Base-by-base conservation (phyloP, 2,113 vertebrate genomes). In the Megaceryle torquata region DNA sequence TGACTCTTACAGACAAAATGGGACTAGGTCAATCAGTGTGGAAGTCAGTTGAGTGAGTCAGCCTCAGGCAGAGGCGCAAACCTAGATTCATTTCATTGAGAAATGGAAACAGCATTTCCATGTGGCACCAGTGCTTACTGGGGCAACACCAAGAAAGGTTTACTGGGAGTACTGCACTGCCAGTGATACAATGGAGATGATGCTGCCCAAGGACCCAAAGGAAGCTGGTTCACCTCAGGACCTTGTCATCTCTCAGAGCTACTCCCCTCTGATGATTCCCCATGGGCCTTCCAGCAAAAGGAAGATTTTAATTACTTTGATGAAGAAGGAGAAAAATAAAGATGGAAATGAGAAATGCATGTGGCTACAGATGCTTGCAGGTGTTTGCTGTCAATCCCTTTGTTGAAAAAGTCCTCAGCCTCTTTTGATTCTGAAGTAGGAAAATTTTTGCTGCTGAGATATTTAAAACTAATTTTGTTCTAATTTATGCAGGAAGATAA, bases 401-500 rank as follows among this genome's bases (percentile, higher is more conserved):
- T 88, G 28, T 74, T 94, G 56, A 59, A 59, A 70, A 94, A 51
- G 15, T 72, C 33, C 43, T 79, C 51, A 65, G 39, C 46, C 56
- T 20, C 6, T 0, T 91, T 80, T 90, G n/a, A 67, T 83, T 90
- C 59, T 81, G 82, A 93, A 67, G 63, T 71, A 90, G 54, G 46
- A 67, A 85, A 80, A 79, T 54, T 37, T 48, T 1, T 37, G 9
- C 41, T 91, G 85, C 67, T 80, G 53, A 86, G 71, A 37, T 67
- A 67, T 37, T 88, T 91, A 65, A 88, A 95, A 61, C 44, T 82
- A 72, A 74, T 96, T 88, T 80, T 91, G 10, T 89, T 89, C 70
- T 91, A 84, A 82, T 80, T 95, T 89, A 57, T 82, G n/a, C 77
- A 82, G 89, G 75, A 88, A 88, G 59, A 88, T 43, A 80, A 93